These are phyloP conservation scores for Charaxes varanes DNA, from an alignment of 1,140 invertebrate species.

Conservation along the genomic window DNA sequence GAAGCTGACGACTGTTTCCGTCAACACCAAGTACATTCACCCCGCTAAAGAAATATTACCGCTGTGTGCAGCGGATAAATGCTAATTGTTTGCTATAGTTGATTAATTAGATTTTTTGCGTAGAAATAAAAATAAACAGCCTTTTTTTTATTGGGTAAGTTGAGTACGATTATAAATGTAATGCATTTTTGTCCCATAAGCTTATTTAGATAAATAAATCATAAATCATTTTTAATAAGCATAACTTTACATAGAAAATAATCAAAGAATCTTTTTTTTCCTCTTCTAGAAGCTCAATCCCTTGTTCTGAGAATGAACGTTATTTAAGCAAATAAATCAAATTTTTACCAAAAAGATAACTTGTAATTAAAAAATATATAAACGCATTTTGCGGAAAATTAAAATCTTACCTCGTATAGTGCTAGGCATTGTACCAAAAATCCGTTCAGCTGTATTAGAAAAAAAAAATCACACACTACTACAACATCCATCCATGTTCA, in stretches of 20 bases:
- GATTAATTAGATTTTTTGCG: constrained; percentile 6
- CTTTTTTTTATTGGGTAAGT: neutral
- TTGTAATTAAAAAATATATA: too few relatives aligned
- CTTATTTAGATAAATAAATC: too few relatives aligned
- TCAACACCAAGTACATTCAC: constrained; percentile 41
- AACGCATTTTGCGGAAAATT: too few relatives aligned
- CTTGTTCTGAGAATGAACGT: too few relatives aligned
- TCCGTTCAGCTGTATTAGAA: constrained; percentile 31
- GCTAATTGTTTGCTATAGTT: constrained; percentile 18
- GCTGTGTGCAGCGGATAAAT: constrained; percentile 15
- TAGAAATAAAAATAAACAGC: neutral
- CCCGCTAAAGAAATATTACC: constrained; percentile 22
- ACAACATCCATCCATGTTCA: constrained; percentile 46
- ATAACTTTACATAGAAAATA: too few relatives aligned
- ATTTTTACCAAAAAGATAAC: too few relatives aligned
- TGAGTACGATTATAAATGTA: neutral
- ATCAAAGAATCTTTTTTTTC: too few relatives aligned
- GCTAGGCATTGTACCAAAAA: constrained; percentile 62
- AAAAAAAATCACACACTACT: constrained; percentile 42
- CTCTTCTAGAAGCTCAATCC: too few relatives aligned
- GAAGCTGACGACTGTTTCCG: constrained; percentile 30
- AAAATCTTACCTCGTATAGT: constrained; percentile 59
- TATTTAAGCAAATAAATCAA: too few relatives aligned
- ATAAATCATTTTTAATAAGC: too few relatives aligned
- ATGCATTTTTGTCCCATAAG: too few relatives aligned